Conservation (phyloP, 2,888 invertebrate species). For the Mystacides longicornis region DNA sequence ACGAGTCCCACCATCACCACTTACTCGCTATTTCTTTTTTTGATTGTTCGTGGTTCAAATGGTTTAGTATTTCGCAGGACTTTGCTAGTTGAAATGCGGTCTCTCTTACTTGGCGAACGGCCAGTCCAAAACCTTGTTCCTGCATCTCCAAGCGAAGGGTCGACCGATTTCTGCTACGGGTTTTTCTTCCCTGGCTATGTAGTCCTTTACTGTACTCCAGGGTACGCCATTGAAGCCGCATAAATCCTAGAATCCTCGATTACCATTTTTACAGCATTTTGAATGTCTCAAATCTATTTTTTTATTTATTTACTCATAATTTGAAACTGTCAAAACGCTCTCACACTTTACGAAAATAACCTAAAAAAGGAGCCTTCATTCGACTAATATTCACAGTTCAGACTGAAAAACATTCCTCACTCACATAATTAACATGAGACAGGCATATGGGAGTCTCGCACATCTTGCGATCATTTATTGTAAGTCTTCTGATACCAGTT, state of each 20-base stretch:
- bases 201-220: constrained; percentile 10
- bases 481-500: too few relatives aligned
- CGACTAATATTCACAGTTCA: constrained; percentile 1
- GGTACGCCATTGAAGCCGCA: constrained; percentile 9
- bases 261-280: too few relatives aligned
- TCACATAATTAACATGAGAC: too few relatives aligned
- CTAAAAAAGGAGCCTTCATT: constrained; percentile 6
- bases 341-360: constrained; percentile 3
- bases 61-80: constrained; percentile 11
- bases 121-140: constrained; percentile 5
- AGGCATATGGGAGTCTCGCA: too few relatives aligned
- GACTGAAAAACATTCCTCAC: constrained; percentile 4
- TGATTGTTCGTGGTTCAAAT: constrained; percentile 13
- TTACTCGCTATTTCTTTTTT: constrained; percentile 20
- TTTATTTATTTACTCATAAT: not conserved
- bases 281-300: constrained; percentile 1
- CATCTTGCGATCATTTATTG: too few relatives aligned
- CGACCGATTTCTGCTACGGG: constrained; percentile 2
- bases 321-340: not conserved
- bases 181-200: constrained; percentile 4
- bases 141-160: constrained; percentile 13
- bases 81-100: constrained; percentile 18
- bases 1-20: constrained; percentile 19
- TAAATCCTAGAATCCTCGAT: not conserved
- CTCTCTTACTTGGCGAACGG: constrained; percentile 18